These are phyloP conservation scores for Fragum fragum DNA, from an alignment of 2,888 invertebrate genomes.

Conservation along the genomic window DNA sequence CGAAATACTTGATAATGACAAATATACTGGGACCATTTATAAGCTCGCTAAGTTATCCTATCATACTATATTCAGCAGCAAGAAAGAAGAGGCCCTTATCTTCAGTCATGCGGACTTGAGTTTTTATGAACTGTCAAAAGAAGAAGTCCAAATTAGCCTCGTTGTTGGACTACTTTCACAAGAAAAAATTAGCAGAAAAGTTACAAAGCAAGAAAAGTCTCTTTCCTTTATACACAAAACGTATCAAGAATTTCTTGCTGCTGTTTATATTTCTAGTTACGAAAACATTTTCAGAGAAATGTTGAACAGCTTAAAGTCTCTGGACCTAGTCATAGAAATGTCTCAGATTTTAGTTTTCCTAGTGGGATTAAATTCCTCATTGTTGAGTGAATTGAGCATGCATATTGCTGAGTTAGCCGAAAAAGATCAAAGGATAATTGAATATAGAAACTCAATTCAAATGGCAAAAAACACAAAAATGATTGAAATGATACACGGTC, in stretches of 20 bases:
- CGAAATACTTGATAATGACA: too few relatives aligned
- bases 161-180: conserved; percentile 25
- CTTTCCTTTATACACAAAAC: conserved; percentile 32
- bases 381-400: not conserved
- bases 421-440: not conserved
- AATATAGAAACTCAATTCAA: not conserved
- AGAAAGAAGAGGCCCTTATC: not conserved
- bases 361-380: not conserved
- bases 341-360: not conserved
- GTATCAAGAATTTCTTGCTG: conserved; percentile 34
- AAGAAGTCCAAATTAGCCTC: not conserved
- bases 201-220: too few relatives aligned
- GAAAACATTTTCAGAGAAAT: not conserved
- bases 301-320: not conserved
- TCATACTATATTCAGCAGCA: conserved; percentile 3
- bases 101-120: conserved; percentile 2
- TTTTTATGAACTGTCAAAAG: not conserved
- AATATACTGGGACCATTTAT: not conserved
- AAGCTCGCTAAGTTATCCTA: conserved; percentile 10
- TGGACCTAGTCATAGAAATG: not conserved
- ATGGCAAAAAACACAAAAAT: too few relatives aligned
- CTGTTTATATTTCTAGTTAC: conserved; percentile 6
- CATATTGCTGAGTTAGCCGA: not conserved
- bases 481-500: too few relatives aligned
- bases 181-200: conserved; percentile 8